Conservation (phyloP, 2,113 vertebrate genomes). For the Mohoua ochrocephala region DNA sequence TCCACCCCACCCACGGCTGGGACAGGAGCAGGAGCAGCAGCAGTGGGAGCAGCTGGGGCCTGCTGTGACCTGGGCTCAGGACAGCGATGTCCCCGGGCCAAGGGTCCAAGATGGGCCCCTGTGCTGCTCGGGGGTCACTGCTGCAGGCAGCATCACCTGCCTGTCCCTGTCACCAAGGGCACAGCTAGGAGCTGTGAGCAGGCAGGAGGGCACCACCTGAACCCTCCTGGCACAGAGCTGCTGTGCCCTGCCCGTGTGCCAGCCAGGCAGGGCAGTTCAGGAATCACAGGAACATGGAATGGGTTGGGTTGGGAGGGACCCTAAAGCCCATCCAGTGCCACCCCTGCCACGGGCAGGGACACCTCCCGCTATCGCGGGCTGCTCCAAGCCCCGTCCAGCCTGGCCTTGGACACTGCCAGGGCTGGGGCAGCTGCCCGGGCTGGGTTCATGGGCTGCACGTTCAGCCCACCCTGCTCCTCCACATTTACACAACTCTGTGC, state of each 20-base stretch:
- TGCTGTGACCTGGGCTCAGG: not conserved
- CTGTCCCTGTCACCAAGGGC: not conserved
- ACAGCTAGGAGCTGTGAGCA: not conserved
- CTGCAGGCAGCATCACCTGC: not conserved
- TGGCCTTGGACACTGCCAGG: not conserved
- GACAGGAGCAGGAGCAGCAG: not conserved
- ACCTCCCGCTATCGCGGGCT: not conserved
- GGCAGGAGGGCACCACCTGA: not conserved
- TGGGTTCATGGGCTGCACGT: not conserved
- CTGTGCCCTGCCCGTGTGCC: not conserved
- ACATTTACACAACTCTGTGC: not conserved
- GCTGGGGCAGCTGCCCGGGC: not conserved
- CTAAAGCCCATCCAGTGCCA: not conserved
- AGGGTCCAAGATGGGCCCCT: rapidly evolving
- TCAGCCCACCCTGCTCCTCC: not conserved
- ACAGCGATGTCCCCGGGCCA: not conserved
- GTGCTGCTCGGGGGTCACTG: not conserved
- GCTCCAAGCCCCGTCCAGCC: not conserved
- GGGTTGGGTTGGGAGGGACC: not conserved
- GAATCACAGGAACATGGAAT: not conserved
- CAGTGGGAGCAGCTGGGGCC: not conserved
- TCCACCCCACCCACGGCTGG: not conserved
- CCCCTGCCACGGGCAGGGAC: not conserved
- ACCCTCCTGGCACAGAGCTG: not conserved
- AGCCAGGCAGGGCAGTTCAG: not conserved